Conservation (phyloP, 2,113 vertebrate species). For the Jacana jacana region DNA sequence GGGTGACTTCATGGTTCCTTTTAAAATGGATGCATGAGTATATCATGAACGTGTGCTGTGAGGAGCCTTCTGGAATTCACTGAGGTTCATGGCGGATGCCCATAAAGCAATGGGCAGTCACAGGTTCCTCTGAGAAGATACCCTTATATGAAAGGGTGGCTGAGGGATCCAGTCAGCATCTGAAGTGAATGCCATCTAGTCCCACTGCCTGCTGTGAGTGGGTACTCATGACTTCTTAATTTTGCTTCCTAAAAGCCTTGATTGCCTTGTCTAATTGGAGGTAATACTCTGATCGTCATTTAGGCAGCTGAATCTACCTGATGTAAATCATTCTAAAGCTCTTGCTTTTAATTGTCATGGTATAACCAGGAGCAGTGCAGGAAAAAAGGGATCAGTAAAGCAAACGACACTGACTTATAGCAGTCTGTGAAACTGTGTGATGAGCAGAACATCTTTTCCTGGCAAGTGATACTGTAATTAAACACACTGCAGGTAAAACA, state of each 20-base stretch:
- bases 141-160: background rate
- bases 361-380: background rate
- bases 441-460: background rate
- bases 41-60: background rate
- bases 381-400: constrained; percentile 5
- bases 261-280: background rate
- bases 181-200: background rate
- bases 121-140: background rate
- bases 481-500: background rate
- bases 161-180: background rate
- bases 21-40: background rate
- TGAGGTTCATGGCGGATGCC: background rate
- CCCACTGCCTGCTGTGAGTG: background rate
- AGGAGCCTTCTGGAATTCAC: background rate
- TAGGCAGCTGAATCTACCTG: background rate
- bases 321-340: background rate
- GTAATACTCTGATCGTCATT: background rate
- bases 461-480: constrained; percentile 1
- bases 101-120: background rate
- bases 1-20: background rate
- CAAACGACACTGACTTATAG: background rate
- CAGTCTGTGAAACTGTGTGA: background rate
- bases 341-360: background rate
- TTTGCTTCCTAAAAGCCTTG: background rate
- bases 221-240: background rate